A percentile compares a stretch with the other conserved stretches of the same genome.
Conservation (phyloP, 2,888 invertebrate species). For the Andrena fulva region DNA sequence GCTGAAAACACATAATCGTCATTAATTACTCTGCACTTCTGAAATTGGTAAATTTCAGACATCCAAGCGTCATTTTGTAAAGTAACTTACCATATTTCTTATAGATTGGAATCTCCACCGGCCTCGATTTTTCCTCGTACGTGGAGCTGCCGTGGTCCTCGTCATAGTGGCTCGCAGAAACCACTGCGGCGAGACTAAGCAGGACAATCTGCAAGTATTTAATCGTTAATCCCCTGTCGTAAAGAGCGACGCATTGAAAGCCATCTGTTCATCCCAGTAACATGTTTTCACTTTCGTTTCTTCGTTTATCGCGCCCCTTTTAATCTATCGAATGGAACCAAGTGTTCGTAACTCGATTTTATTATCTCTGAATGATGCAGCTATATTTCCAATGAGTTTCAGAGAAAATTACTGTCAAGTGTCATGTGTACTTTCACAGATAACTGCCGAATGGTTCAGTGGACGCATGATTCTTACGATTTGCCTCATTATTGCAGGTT, state of each 20-base stretch:
- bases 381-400: no score
- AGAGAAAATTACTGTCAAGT: background rate
- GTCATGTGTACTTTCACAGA: background rate
- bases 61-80: background rate
- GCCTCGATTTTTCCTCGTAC: constrained; percentile 80
- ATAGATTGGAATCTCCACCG: constrained; percentile 80
- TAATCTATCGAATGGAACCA: no score
- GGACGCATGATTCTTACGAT: constrained; percentile 73
- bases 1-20: constrained; percentile 77
- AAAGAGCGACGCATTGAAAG: background rate
- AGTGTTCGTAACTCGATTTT: no score
- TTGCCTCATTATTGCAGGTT: constrained; percentile 72
- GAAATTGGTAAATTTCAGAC: background rate
- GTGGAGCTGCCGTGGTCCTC: constrained; percentile 77
- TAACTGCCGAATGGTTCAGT: background rate
- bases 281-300: constrained; percentile 11
- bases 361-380: no score
- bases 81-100: constrained; percentile 81
- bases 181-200: constrained; percentile 64
- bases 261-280: background rate
- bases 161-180: constrained; percentile 74
- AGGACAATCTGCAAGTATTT: constrained; percentile 72
- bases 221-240: background rate
- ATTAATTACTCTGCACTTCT: background rate
- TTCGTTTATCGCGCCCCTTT: background rate